Evolutionary conservation across 1,140 invertebrate genomes (phyloP), one percentile per base, ranked within the genome.

Genomic region (Hylaeus anthracinus): DNA sequence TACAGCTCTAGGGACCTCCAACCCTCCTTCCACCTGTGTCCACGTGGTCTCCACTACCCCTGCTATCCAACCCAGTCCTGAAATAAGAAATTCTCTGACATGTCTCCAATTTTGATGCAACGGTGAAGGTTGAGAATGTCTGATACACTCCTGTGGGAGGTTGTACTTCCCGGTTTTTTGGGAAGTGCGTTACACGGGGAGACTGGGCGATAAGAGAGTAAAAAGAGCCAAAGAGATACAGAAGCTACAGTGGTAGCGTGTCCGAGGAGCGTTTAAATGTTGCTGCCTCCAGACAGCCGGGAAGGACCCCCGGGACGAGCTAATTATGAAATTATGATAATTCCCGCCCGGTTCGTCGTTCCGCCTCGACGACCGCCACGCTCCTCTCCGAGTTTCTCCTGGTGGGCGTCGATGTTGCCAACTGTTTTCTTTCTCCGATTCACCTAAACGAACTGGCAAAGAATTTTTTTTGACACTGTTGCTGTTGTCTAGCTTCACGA

Each of bases 271-370:
- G 83, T 87, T 87, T 85, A 85, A 85, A 81, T 79, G 66, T 73
- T 75, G 74, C 78, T 81, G 63, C 64, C 69, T 87, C 79, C 83
- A 86, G 84, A 86, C 79, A 71, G 84, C 61, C 84, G 81, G 82
- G 73, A 79, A 81, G 86, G 86, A 87, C 86, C 86, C 80, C 86
- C 71, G 75, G 85, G 85, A 88, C 86, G 86, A 88, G 83, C 86
- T 88, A 88, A 88, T 88, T 88, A 88, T 88, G 86, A 88, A 88
- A 88, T 88, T 88, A 88, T 88, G 86, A 88, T 88, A 88, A 88
- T 88, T 83, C 56, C 72, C 60, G 73, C 81, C 77, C 83, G 81
- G 81, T 81, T 26, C 81, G 84, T 53, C 81, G 85, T 87, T 87
- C 56, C 84, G 48, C 58, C 71, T 76, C 84, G 85, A 43, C 81